Percentiles rank a stretch among this genome's conserved stretches.
These are phyloP conservation scores for Trematomus loennbergii DNA, from an alignment of 2,113 vertebrate species.

Conservation along the genomic window DNA sequence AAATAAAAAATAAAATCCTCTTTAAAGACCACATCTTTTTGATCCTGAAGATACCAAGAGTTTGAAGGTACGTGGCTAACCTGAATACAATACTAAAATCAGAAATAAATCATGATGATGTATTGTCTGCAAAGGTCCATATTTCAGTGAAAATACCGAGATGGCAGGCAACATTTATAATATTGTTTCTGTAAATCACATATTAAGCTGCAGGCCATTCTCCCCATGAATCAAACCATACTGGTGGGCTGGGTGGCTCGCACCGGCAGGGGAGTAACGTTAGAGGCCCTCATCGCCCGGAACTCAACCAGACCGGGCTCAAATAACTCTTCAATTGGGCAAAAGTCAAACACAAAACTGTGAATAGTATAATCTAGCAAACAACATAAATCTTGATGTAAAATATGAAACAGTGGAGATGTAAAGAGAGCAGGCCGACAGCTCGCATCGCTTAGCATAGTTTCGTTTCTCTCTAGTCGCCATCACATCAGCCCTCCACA, in stretches of 20 bases:
- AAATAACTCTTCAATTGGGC: background rate
- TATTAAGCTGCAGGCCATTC: conserved; percentile 50
- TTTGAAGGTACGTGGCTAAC: background rate
- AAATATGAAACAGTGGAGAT: background rate
- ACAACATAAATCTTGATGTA: rapidly evolving
- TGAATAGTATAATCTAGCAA: background rate
- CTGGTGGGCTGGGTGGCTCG: conserved; percentile 60
- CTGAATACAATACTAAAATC: background rate
- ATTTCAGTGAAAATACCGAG: background rate
- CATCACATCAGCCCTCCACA: conserved; percentile 68
- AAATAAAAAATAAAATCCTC: conserved; percentile 5
- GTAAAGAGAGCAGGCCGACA: conserved; percentile 34
- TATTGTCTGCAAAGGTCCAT: no score
- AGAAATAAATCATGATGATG: no score
- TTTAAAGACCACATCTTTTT: conserved; percentile 15
- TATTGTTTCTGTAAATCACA: conserved; percentile 11
- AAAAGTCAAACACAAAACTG: background rate
- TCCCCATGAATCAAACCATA: conserved; percentile 28
- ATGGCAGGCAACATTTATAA: background rate
- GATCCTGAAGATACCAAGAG: background rate
- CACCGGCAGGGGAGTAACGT: conserved; percentile 40
- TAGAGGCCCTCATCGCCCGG: conserved; percentile 58
- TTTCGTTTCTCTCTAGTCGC: conserved; percentile 75
- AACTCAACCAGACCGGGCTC: conserved; percentile 37
- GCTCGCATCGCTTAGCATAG: conserved; percentile 45